A percentile compares a stretch with the other conserved stretches of the same genome.
These are phyloP conservation scores for Operophtera brumata DNA, from an alignment of 2,888 invertebrate genomes.

Conservation along the genomic window DNA sequence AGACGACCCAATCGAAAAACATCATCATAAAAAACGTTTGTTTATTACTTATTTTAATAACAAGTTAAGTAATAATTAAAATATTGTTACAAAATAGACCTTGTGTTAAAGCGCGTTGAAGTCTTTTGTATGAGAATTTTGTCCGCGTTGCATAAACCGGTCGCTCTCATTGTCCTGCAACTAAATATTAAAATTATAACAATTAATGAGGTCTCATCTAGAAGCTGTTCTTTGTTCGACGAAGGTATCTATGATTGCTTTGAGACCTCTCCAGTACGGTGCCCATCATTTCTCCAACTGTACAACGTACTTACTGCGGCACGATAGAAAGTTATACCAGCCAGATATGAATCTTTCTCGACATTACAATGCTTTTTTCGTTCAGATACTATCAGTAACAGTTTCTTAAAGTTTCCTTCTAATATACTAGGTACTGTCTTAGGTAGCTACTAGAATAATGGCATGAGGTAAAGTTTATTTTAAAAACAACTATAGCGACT, in stretches of 20 bases:
- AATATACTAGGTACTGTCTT: conserved; percentile 24
- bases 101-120: conserved; percentile 28
- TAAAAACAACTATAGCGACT: too few relatives aligned
- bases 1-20: too few relatives aligned
- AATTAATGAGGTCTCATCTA: not conserved
- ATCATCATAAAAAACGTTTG: too few relatives aligned
- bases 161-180: not conserved
- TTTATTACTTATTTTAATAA: too few relatives aligned
- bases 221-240: not conserved
- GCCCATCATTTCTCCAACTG: conserved; percentile 12
- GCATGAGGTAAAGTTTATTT: not conserved
- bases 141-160: conserved; percentile 28
- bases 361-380: conserved; percentile 46
- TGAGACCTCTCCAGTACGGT: conserved; percentile 2
- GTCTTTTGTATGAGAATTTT: conserved; percentile 30
- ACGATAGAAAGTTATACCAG: conserved; percentile 41
- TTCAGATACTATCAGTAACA: conserved; percentile 40
- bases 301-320: conserved; percentile 18
- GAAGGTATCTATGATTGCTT: not conserved
- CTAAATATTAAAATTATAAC: conserved; percentile 2
- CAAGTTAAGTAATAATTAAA: too few relatives aligned
- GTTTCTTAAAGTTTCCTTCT: conserved; percentile 24
- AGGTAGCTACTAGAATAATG: conserved; percentile 27
- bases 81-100: too few relatives aligned
- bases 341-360: conserved; percentile 48